Evolutionary conservation across 2,797 vertebrate genomes (phyloP), one percentile per base, ranked within the genome.

Genomic region (Zalophus californianus): DNA sequence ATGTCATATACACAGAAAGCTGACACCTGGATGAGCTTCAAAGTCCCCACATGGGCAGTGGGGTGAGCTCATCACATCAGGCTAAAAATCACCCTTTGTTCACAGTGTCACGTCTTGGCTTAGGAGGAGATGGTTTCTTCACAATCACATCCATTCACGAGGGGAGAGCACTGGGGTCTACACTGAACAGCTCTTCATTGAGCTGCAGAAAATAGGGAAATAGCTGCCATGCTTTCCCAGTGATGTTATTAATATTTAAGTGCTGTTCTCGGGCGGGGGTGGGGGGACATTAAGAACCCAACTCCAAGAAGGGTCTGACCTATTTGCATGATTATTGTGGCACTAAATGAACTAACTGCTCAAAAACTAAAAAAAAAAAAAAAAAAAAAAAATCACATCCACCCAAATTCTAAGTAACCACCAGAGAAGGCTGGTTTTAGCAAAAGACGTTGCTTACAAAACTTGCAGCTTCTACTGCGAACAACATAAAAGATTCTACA

Each of bases 71-170:
- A 99, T 98, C 98, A 97, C 98, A 98, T 98, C 98, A 89, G 97
- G 97, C 97, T 97, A 98, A 99, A 98, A 98, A 98, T 94, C 97
- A 97, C 97, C 96, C 98, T 99, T 98, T 99, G 99, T 99, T 99
- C 98, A 87, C 98, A 98, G 97, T 92, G 96, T 98, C 98, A 98
- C 97, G 97, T 98, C 98, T 98, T 98, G 98, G 98, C 97, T 98
- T 98, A 97, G 98, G 75, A 97, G 97, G 97, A 98, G 98, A 99
- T 98, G 98, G 97, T 98, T 98, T 98, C 98, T 98, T 98, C 98
- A 99, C 99, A 99, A 99, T 99, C 98, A 98, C 93, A 3, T 20
- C 99, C 98, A 99, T 99, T 99, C 99, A 99, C 98, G 97, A 98
- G 96, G 85, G 87, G 96, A 98, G 98, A 97, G 97, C 97, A 97